These are phyloP conservation scores for Pandion haliaetus DNA, from an alignment of 2,113 vertebrate species.

Conservation along the genomic window DNA sequence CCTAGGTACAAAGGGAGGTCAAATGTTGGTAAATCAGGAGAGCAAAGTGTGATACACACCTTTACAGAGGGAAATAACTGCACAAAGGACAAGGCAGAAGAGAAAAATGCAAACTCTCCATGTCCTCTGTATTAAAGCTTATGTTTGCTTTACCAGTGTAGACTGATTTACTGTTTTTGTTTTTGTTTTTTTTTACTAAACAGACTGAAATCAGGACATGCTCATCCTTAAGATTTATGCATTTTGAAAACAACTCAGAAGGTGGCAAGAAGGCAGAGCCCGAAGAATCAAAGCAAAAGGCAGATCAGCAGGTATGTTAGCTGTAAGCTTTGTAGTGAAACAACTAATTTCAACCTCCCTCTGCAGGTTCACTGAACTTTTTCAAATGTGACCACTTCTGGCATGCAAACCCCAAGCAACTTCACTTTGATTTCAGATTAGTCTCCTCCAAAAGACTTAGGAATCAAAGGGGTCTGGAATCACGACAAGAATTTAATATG, in stretches of 20 bases:
- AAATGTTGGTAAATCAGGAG: constrained; percentile 17
- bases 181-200: background rate
- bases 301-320: constrained; percentile 70
- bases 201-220: constrained; percentile 20
- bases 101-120: background rate
- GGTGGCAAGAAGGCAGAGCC: constrained; percentile 52
- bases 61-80: background rate
- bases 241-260: constrained; percentile 48
- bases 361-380: constrained; percentile 82
- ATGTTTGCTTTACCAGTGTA: background rate
- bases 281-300: constrained; percentile 61
- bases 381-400: constrained; percentile 83
- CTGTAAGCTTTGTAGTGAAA: constrained; percentile 66
- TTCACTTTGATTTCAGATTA: constrained; percentile 84
- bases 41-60: background rate
- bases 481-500: constrained; percentile 85
- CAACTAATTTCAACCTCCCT: constrained; percentile 79
- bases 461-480: constrained; percentile 84
- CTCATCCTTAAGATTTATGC: constrained; percentile 49
- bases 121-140: background rate
- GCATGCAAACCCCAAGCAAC: constrained; percentile 76
- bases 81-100: background rate
- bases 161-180: background rate
- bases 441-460: constrained; percentile 80
- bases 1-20: background rate